Evolutionary conservation across 2,113 vertebrate genomes (phyloP).

Genomic region (Microtus richardsoni): DNA sequence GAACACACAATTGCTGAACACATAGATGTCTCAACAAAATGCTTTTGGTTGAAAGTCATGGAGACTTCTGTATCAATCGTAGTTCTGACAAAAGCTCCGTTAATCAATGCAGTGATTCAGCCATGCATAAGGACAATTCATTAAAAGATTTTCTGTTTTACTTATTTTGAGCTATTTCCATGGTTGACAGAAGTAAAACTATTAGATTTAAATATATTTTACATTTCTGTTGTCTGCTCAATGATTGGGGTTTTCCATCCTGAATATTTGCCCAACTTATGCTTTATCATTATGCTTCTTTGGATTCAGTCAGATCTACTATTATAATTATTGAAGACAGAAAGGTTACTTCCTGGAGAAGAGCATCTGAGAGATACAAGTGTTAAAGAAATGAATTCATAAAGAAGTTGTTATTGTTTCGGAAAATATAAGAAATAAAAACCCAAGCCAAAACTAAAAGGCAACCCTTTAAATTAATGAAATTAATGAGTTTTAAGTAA

Average conservation of each 20-base stretch:
- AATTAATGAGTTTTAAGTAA: background rate
- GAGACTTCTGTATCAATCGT: no score
- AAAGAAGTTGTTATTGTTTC: background rate
- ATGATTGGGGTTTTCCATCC: background rate
- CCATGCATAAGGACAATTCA: background rate
- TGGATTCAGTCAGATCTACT: background rate
- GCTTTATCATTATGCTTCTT: background rate
- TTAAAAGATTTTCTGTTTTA: background rate
- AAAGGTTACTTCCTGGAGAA: background rate
- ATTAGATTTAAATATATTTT: background rate
- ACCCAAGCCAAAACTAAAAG: background rate
- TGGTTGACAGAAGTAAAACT: background rate
- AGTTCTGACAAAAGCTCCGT: background rate
- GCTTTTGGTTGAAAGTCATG: background rate
- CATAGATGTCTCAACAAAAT: background rate
- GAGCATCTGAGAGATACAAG: background rate
- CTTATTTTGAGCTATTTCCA: background rate
- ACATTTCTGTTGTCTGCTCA: background rate
- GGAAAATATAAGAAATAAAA: background rate
- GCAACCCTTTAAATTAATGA: no score
- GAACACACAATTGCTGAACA: background rate
- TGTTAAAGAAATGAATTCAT: no score
- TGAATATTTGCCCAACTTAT: background rate
- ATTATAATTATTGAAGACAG: background rate
- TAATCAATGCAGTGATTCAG: no score